A percentile compares a stretch with the other conserved stretches of the same genome.
These are phyloP conservation scores for Zeus faber DNA, from an alignment of 2,113 vertebrate genomes.

Conservation along the genomic window DNA sequence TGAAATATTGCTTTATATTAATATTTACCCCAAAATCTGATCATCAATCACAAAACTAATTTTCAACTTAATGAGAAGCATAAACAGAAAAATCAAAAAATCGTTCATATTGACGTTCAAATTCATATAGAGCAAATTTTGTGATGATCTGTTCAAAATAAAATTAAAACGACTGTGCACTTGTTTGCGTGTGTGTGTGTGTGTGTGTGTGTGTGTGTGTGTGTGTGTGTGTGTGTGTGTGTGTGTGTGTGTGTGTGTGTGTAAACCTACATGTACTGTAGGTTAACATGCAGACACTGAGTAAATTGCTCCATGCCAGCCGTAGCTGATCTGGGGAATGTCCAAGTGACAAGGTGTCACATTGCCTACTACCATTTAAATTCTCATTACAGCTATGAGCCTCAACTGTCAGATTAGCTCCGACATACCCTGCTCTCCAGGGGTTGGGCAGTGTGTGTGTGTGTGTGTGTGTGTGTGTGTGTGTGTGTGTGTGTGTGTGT, in stretches of 20 bases:
- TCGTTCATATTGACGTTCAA: no score
- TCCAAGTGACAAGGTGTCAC: conserved; percentile 12
- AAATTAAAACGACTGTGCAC: no score
- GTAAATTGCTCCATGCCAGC: not conserved
- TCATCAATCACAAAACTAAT: no score
- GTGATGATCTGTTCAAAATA: no score
- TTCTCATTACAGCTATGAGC: conserved; percentile 9
- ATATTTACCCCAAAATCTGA: no score
- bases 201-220: conserved; percentile 6
- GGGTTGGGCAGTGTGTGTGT: not conserved
- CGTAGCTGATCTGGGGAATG: not conserved
- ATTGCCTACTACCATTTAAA: conserved; percentile 6
- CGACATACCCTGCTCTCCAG: not conserved
- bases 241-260: conserved; percentile 9
- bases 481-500: conserved; percentile 11
- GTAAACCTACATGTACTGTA: not conserved
- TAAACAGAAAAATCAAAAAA: no score
- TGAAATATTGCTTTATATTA: no score
- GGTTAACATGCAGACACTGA: no score
- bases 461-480: conserved; percentile 10
- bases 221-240: conserved; percentile 2
- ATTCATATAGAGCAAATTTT: no score
- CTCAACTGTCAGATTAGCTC: conserved; percentile 6
- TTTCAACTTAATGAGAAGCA: no score
- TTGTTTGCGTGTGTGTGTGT: not conserved